Evolutionary conservation across 2,797 vertebrate genomes (phyloP).

Genomic region (Picus viridis): DNA sequence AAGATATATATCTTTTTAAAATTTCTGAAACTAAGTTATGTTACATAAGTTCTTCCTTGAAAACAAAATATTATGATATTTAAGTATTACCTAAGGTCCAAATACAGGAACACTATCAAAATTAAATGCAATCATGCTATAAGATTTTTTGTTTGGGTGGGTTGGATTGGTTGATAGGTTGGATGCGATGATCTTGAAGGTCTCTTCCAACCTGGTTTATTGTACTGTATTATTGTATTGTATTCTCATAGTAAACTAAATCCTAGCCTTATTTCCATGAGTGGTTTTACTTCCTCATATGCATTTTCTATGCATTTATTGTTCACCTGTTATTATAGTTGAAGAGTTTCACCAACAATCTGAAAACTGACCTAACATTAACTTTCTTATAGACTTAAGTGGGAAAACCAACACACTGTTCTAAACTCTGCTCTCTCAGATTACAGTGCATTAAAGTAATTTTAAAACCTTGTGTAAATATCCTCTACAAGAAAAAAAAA

Average conservation of each 20-base stretch:
- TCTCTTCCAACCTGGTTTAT: too few relatives aligned
- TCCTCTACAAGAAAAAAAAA: neutral
- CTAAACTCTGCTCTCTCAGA: neutral
- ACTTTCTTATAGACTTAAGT: rapidly evolving
- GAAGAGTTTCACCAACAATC: neutral
- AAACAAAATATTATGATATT: neutral
- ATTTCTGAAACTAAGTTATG: neutral
- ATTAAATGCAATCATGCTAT: neutral
- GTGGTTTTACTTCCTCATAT: neutral
- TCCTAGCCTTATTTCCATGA: neutral
- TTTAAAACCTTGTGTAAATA: rapidly evolving
- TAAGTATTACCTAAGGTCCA: neutral
- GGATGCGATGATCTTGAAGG: too few relatives aligned
- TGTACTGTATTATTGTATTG: too few relatives aligned
- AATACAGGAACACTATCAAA: neutral
- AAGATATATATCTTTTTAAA: too few relatives aligned
- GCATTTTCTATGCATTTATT: neutral
- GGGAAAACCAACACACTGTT: neutral
- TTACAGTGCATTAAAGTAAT: neutral
- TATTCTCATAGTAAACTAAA: neutral
- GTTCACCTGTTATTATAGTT: neutral
- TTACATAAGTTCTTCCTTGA: neutral
- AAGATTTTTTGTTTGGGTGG: too few relatives aligned
- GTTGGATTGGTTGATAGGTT: too few relatives aligned
- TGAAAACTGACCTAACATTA: neutral